phyloP scores from a whole-genome alignment of 2,888 invertebrate species.

The Cosmopolites sordidus region DNA sequence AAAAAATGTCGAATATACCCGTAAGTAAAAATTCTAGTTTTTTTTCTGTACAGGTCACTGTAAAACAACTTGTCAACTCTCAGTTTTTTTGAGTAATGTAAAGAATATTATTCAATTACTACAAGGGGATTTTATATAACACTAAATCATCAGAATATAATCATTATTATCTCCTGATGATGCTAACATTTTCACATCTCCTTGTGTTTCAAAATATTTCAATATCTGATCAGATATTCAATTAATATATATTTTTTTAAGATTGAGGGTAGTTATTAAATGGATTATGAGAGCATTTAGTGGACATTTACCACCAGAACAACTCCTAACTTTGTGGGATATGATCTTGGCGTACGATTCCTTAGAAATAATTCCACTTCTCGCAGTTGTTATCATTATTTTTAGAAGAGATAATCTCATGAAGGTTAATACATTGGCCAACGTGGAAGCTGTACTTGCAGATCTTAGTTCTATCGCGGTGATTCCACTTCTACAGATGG shows the following conservation, averaged over 20 bases:
- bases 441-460: constrained; percentile 80
- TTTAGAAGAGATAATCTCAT: constrained; percentile 83
- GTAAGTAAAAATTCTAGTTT: too few relatives aligned
- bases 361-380: constrained; percentile 80
- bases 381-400: constrained; percentile 79
- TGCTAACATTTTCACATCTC: too few relatives aligned
- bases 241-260: constrained; percentile 46
- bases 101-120: too few relatives aligned
- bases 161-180: too few relatives aligned
- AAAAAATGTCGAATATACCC: constrained; percentile 84
- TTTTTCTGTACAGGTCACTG: too few relatives aligned
- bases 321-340: constrained; percentile 90
- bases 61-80: too few relatives aligned
- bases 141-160: too few relatives aligned
- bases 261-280: constrained; percentile 87
- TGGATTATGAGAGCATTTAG: constrained; percentile 97
- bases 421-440: constrained; percentile 67
- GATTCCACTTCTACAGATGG: constrained; percentile 76
- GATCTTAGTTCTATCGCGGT: constrained; percentile 85
- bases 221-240: too few relatives aligned
- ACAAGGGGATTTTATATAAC: too few relatives aligned
- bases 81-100: too few relatives aligned
- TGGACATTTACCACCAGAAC: constrained; percentile 89
- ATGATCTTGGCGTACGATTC: constrained; percentile 88
- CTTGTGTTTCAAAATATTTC: too few relatives aligned